A percentile compares a stretch with the other conserved stretches of the same genome.
phyloP scores from a whole-genome alignment of 2,888 invertebrate species.

The Drosophila pseudotakahashii region DNA sequence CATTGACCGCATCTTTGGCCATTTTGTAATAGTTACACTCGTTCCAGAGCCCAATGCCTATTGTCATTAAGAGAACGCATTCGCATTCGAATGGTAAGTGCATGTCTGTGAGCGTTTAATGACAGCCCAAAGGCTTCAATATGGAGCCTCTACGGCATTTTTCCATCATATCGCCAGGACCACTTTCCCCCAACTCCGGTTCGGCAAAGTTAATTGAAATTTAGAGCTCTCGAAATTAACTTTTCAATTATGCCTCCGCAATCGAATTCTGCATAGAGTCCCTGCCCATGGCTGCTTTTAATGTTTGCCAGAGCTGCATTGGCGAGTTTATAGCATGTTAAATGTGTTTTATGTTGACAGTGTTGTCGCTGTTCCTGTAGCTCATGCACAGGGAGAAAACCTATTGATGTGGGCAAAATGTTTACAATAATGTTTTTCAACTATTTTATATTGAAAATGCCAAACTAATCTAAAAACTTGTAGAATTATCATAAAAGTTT shows the following conservation, averaged over 20 bases:
- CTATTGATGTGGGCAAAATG: too few relatives aligned
- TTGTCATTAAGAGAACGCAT: constrained; percentile 13
- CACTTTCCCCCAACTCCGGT: not conserved
- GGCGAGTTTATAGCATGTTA: constrained; percentile 62
- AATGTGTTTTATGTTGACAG: constrained; percentile 60
- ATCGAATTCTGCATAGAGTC: constrained; percentile 7
- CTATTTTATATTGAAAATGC: too few relatives aligned
- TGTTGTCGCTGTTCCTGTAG: constrained; percentile 22
- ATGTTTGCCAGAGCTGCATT: constrained; percentile 35
- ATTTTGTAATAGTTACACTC: constrained; percentile 12
- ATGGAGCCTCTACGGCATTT: not conserved
- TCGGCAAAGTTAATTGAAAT: constrained; percentile 33
- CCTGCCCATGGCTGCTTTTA: constrained; percentile 40
- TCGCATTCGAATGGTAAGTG: not conserved
- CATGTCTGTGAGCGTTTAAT: not conserved
- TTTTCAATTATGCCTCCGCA: constrained; percentile 34
- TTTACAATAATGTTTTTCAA: too few relatives aligned
- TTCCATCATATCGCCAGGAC: constrained; percentile 4
- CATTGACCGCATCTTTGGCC: constrained; percentile 22
- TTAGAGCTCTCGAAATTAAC: constrained; percentile 40
- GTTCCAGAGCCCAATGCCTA: not conserved
- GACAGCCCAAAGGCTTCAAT: not conserved
- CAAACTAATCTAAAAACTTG: too few relatives aligned
- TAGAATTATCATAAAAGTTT: too few relatives aligned
- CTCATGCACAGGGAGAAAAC: not conserved